Evolutionary conservation across 1,140 invertebrate species (phyloP).

Genomic region (Dolichoris vasculosae): DNA sequence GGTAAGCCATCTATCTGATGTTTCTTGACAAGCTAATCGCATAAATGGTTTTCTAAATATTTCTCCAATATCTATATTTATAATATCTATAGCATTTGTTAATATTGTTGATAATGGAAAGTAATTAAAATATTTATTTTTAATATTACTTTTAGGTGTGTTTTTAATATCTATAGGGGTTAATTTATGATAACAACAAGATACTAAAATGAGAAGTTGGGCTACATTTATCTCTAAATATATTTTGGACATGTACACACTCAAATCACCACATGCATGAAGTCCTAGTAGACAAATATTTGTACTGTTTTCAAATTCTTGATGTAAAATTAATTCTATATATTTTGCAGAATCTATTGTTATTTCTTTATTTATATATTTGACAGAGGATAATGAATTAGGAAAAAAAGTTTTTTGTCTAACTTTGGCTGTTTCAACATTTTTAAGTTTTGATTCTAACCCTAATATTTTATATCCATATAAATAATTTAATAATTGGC

Average conservation of each 20-base stretch:
- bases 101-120: slow-evolving; percentile 79
- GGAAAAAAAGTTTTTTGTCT: slow-evolving; percentile 77
- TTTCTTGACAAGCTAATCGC: slow-evolving; percentile 79
- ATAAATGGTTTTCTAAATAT: slow-evolving; percentile 79
- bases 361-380: slow-evolving; percentile 77
- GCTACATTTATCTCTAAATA: slow-evolving; percentile 79
- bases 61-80: slow-evolving; percentile 59
- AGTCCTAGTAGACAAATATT: slow-evolving; percentile 79
- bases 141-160: slow-evolving; percentile 33
- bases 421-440: slow-evolving; percentile 79
- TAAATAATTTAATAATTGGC: slow-evolving; percentile 80
- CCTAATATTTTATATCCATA: slow-evolving; percentile 82
- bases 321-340: slow-evolving; percentile 71
- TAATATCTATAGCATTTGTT: slow-evolving; percentile 64
- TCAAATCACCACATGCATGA: slow-evolving; percentile 90
- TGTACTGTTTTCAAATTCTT: slow-evolving; percentile 65
- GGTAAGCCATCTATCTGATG: slow-evolving; percentile 69
- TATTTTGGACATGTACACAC: slow-evolving; percentile 81
- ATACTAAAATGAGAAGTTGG: slow-evolving; percentile 81
- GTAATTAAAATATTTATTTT: slow-evolving; percentile 74
- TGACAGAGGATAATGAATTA: slow-evolving; percentile 74
- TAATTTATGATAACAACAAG: slow-evolving; percentile 92
- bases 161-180: slow-evolving; percentile 55
- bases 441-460: slow-evolving; percentile 79
- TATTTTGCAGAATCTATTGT: slow-evolving; percentile 71